Base-by-base conservation (phyloP, 2,888 invertebrate genomes). In the Latrodectus elegans region DNA sequence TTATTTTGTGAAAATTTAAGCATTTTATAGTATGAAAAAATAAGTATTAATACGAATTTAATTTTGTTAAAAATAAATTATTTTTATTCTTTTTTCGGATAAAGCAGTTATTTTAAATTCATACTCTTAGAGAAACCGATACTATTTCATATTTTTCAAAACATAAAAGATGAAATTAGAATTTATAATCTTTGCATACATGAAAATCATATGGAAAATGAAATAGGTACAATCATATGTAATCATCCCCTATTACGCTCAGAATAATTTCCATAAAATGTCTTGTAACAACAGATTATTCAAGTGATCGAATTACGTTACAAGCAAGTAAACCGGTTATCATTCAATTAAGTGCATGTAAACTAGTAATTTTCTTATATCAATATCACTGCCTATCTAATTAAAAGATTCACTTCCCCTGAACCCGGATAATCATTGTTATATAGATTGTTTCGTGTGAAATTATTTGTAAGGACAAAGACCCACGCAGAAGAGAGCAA, bases 281-380 rank as follows among this genome's bases (percentile, higher is more conserved):
- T 22, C 17, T 60, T 15, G 60, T 22, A 10, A 8, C 22, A 17
- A 51, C 51, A 80, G 51, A 64, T n/a, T 22, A 38, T 71, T 80
- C 22, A 72, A 72, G 72, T 64, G n/a, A 71, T 71, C 79, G 60
- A 49, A 71, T 60, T 60, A 72, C 60, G 64, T 72, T 22, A 64
- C 71, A 60, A 64, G 80, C 60, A 72, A 80, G 22, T 64, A 26
- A 80, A 80, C 80, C 71, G 64, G 49, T 71, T 64, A 72, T 80
- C 71, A 80, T 72, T 80, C 71, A 72, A 80, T 80, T 80, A 72
- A 53, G 51, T n/a, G 38, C 80, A 60, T 49, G 51, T 51, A 64
- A 72, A 68, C 80, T 60, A 64, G 80, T 80, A 70, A 80, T 72
- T 71, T 80, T 71, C 72, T 80, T 72, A 38, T 38, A 71, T 80